A percentile compares a stretch with the other conserved stretches of the same genome.
phyloP scores from a whole-genome alignment of 2,113 vertebrate species.

The Psittacara wagleri region DNA sequence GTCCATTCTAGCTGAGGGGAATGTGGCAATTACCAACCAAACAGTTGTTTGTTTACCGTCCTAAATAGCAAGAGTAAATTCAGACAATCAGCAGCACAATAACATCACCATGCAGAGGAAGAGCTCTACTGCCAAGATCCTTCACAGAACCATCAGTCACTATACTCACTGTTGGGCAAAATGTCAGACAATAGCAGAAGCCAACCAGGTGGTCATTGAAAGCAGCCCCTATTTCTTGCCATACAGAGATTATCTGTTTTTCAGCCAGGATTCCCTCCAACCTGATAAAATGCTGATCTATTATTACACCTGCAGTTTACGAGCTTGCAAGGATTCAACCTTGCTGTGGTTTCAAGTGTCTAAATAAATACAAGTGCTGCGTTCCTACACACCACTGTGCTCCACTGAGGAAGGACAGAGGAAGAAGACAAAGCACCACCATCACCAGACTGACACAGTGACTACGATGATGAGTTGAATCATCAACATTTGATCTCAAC shows the following conservation, averaged over 20 bases:
- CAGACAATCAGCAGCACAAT: neutral
- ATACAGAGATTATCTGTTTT: neutral
- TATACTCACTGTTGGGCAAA: accelerated
- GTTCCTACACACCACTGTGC: neutral
- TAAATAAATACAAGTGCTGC: neutral
- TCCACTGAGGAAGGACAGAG: neutral
- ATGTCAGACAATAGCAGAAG: neutral
- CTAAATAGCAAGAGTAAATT: neutral
- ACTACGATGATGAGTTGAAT: neutral
- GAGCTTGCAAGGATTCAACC: neutral
- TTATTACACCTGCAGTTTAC: neutral
- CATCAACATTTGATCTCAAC: neutral
- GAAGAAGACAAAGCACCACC: neutral
- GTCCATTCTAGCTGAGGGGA: neutral
- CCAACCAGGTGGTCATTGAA: neutral
- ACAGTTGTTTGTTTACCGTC: neutral
- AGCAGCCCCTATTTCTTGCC: neutral
- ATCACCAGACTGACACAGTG: neutral
- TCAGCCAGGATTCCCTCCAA: neutral
- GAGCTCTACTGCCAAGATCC: neutral
- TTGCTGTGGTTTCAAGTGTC: neutral
- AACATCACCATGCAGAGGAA: neutral
- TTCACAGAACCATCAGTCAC: neutral
- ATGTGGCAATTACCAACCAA: neutral
- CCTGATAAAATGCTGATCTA: neutral